Conservation (phyloP, 2,888 invertebrate genomes). For the Allacma fusca region DNA sequence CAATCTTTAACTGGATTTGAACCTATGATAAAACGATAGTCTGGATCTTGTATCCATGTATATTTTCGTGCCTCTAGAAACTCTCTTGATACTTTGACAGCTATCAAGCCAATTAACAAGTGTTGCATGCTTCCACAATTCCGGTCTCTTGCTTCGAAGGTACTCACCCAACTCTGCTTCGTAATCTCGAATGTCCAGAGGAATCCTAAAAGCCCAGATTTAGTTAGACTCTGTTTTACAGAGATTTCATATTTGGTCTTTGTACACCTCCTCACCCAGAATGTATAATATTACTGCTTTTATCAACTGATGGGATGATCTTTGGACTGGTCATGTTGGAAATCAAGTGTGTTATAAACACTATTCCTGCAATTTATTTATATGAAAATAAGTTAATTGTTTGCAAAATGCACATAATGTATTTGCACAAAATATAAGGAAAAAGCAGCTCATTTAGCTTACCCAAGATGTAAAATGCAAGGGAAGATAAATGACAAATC, state of each 20-base stretch:
- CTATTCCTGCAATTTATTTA: slow-evolving; percentile 39
- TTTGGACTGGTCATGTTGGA: slow-evolving; percentile 41
- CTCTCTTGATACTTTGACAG: slow-evolving; percentile 40
- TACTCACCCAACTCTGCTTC: slow-evolving; percentile 45
- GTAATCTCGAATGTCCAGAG: slow-evolving; percentile 43
- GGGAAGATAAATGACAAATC: slow-evolving; percentile 38
- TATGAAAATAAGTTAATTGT: too few species aligned
- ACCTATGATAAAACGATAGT: slow-evolving; percentile 47
- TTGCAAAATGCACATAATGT: too few species aligned
- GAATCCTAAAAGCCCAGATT: too few species aligned
- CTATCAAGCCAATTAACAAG: slow-evolving; percentile 31
- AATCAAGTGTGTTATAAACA: slow-evolving; percentile 47
- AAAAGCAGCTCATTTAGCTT: background rate
- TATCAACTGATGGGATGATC: slow-evolving; percentile 44
- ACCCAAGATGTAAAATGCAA: slow-evolving; percentile 46
- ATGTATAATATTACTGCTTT: slow-evolving; percentile 35
- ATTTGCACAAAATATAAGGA: too few species aligned
- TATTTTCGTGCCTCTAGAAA: slow-evolving; percentile 45
- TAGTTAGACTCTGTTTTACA: too few species aligned
- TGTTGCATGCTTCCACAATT: slow-evolving; percentile 25
- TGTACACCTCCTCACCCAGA: slow-evolving; percentile 30
- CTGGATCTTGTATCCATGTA: slow-evolving; percentile 48
- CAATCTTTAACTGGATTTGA: slow-evolving; percentile 1
- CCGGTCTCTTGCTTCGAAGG: slow-evolving; percentile 33
- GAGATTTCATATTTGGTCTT: background rate